Evolutionary conservation across 2,888 invertebrate species (phyloP).

Genomic region (Strigamia crassipes): DNA sequence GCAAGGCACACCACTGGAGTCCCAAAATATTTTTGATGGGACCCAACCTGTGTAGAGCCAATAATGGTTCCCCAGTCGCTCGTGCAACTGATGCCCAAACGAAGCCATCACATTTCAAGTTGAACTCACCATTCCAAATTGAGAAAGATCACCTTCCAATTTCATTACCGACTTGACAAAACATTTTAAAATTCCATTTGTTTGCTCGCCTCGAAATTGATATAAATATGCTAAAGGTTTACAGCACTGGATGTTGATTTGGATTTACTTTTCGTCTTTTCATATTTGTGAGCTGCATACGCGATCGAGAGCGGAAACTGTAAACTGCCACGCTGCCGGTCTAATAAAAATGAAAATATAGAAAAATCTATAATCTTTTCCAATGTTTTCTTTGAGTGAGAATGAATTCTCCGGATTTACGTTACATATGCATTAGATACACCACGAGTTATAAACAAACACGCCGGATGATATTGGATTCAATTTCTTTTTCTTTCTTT

Average conservation of each 20-base stretch:
- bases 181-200: neutral
- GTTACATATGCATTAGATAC: constrained; percentile 10
- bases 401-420: neutral
- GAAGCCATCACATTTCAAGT: constrained; percentile 10
- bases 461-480: neutral
- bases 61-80: neutral
- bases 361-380: neutral
- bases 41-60: constrained; percentile 10
- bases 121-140: neutral
- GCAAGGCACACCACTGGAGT: constrained; percentile 1
- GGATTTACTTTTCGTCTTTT: neutral
- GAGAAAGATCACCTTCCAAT: constrained; percentile 6
- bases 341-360: constrained; percentile 10
- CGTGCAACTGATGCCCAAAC: constrained; percentile 10
- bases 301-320: neutral
- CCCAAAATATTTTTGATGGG: constrained; percentile 10
- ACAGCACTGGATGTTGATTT: neutral
- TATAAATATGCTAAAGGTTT: constrained; percentile 10
- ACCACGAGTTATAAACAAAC: neutral
- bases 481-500: no score
- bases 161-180: neutral
- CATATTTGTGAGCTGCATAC: neutral
- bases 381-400: neutral
- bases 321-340: neutral
- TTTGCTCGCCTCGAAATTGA: neutral